Evolutionary conservation across 2,113 vertebrate genomes (phyloP).

Genomic region (Neopipo cinnamomea): DNA sequence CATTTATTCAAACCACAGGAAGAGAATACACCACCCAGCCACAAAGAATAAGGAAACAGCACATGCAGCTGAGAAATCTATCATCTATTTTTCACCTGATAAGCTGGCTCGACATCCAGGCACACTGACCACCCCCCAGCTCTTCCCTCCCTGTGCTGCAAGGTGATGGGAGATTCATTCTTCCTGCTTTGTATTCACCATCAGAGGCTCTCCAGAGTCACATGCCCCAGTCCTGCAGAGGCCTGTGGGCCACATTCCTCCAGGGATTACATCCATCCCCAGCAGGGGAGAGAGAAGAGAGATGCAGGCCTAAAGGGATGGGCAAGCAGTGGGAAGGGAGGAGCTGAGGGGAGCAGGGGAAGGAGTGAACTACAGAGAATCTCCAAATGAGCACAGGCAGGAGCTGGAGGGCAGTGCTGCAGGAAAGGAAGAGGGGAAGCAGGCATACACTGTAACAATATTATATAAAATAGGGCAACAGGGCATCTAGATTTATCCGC

Average conservation of each 20-base stretch:
- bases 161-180: neutral
- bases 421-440: neutral
- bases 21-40: neutral
- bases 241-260: constrained; percentile 30
- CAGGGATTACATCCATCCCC: neutral
- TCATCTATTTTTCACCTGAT: neutral
- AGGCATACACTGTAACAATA: neutral
- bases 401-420: neutral
- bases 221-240: neutral
- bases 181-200: neutral
- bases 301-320: neutral
- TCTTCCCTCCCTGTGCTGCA: neutral
- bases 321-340: neutral
- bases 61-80: neutral
- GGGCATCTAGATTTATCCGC: neutral
- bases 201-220: neutral
- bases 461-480: neutral
- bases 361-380: neutral
- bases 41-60: neutral
- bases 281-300: neutral
- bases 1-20: constrained; percentile 26
- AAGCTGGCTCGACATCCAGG: neutral
- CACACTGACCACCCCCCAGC: neutral
- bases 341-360: neutral
- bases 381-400: neutral